Percentiles rank a stretch among this genome's conserved stretches.
phyloP scores from a whole-genome alignment of 1,140 invertebrate genomes.

The Trinorchestia longiramus region DNA sequence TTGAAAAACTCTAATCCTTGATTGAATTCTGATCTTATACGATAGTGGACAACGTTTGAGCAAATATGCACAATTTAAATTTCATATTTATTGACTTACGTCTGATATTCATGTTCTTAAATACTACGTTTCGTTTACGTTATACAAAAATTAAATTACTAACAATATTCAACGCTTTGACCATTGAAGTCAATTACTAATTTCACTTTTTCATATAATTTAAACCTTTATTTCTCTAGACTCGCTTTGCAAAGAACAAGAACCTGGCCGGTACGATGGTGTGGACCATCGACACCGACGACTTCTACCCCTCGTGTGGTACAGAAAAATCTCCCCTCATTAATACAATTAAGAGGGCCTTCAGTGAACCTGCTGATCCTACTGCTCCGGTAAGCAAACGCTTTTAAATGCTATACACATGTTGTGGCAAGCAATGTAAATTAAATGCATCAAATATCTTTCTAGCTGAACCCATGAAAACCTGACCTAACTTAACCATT shows the following conservation, averaged over 20 bases:
- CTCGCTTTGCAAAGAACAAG: conserved; percentile 83
- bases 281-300: conserved; percentile 97
- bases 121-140: no score
- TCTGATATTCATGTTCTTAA: no score
- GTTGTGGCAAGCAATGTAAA: background rate
- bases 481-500: no score
- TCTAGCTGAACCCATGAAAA: no score
- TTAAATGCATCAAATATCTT: background rate
- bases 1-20: background rate
- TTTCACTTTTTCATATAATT: background rate
- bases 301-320: conserved; percentile 88
- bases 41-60: background rate
- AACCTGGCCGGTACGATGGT: conserved; percentile 96
- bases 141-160: no score
- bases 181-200: background rate
- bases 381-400: conserved; percentile 19
- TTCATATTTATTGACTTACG: background rate
- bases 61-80: background rate
- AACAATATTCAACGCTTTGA: no score
- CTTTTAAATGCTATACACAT: background rate
- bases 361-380: conserved; percentile 54
- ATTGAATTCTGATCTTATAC: background rate
- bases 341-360: conserved; percentile 83
- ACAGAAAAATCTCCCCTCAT: conserved; percentile 90
- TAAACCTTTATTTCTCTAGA: conserved; percentile 68